A percentile compares a stretch with the other conserved stretches of the same genome.
These are phyloP conservation scores for Muricea muricata DNA, from an alignment of 92 coral and sea anemone genomes.

Conservation along the genomic window DNA sequence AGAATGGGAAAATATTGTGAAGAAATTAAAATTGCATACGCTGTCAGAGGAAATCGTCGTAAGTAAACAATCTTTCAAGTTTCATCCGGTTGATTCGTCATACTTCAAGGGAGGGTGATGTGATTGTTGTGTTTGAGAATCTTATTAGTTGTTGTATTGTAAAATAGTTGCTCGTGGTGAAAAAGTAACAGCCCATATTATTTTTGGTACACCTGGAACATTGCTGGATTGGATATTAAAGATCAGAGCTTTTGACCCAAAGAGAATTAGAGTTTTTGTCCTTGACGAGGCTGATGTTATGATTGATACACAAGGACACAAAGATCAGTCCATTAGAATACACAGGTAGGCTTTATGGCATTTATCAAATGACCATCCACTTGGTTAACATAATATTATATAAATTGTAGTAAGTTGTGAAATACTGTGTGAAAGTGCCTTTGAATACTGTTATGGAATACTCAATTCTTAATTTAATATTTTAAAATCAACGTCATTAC, in stretches of 20 bases:
- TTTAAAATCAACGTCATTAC: no score
- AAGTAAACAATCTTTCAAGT: conserved; percentile 1
- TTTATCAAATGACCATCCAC: no score
- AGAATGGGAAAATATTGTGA: conserved; percentile 91
- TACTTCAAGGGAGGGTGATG: no score
- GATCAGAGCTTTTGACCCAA: conserved; percentile 70
- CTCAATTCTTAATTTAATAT: no score
- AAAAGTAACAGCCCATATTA: conserved; percentile 77
- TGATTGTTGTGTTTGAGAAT: no score
- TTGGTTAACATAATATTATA: no score
- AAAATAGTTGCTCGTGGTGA: conserved; percentile 78
- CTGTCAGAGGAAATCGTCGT: conserved; percentile 85
- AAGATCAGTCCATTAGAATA: conserved; percentile 91
- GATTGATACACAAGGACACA: conserved; percentile 93
- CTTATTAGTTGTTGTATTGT: no score
- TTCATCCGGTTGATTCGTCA: no score
- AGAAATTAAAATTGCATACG: conserved; percentile 85
- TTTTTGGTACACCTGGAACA: conserved; percentile 96
- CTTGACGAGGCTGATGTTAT: conserved; percentile 97
- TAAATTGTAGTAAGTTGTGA: no score
- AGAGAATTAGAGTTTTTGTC: conserved; percentile 82
- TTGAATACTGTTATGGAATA: no score
- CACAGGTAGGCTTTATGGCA: conserved; percentile 83
- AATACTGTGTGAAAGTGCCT: no score
- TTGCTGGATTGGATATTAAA: conserved; percentile 87